A percentile compares a stretch with the other conserved stretches of the same genome.
phyloP scores from a whole-genome alignment of 2,113 vertebrate genomes.

The Corvus cornix region DNA sequence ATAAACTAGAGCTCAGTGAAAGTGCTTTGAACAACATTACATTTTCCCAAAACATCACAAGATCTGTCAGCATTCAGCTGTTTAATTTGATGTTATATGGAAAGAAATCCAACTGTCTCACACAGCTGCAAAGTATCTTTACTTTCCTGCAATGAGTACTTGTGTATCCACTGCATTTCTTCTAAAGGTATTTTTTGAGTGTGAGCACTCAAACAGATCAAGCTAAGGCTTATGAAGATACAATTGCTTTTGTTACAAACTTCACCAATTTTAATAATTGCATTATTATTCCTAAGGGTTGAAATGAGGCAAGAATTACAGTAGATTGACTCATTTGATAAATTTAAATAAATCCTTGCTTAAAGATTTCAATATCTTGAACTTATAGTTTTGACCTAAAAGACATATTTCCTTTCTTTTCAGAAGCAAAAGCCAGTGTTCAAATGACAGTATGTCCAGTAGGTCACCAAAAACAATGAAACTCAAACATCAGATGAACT shows the following conservation, averaged over 20 bases:
- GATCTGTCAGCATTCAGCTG: neutral
- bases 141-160: neutral
- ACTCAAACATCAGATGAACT: neutral
- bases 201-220: neutral
- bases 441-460: neutral
- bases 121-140: neutral
- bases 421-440: neutral
- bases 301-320: neutral
- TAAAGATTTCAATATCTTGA: neutral
- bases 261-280: neutral
- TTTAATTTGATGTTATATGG: neutral
- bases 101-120: neutral
- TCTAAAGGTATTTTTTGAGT: neutral
- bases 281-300: neutral
- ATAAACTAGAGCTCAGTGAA: neutral
- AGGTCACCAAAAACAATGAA: neutral
- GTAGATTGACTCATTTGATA: neutral
- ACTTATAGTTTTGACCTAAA: conserved; percentile 7
- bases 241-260: conserved; percentile 12
- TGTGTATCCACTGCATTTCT: neutral
- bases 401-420: neutral
- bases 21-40: neutral
- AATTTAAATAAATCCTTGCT: neutral
- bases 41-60: neutral
- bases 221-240: neutral